Conservation (phyloP, 1,140 invertebrate genomes). For the Halotydeus destructor region DNA sequence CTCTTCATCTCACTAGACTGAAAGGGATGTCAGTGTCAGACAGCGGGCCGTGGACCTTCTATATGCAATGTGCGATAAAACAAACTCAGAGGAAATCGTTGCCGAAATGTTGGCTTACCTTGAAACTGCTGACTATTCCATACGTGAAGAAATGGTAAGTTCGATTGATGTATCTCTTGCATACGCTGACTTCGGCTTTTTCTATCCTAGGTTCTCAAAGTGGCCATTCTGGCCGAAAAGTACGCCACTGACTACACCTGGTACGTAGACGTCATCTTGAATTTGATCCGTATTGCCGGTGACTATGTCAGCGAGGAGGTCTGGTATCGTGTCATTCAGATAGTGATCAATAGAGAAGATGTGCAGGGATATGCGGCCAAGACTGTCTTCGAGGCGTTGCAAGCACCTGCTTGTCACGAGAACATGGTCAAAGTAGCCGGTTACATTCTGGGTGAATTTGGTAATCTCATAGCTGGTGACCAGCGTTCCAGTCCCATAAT, state of each 20-base stretch:
- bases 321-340: conserved; percentile 99
- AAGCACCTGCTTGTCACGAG: conserved; percentile 96
- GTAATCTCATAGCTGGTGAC: conserved; percentile 97
- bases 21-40: conserved; percentile 93
- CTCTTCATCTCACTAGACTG: conserved; percentile 40
- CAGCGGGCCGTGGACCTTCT: conserved; percentile 97
- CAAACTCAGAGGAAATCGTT: conserved; percentile 97
- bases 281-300: conserved; percentile 95
- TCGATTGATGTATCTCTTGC: background rate
- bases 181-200: background rate
- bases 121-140: conserved; percentile 98
- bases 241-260: conserved; percentile 99
- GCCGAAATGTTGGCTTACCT: conserved; percentile 98
- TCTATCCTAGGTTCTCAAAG: conserved; percentile 49
- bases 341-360: conserved; percentile 97
- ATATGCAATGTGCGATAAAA: conserved; percentile 99
- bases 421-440: conserved; percentile 99
- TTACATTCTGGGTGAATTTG: conserved; percentile 98
- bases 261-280: conserved; percentile 97
- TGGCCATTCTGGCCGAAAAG: conserved; percentile 97
- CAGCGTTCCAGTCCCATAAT: conserved; percentile 77
- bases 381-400: conserved; percentile 56
- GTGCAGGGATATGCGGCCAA: conserved; percentile 98
- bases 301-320: conserved; percentile 90
- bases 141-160: conserved; percentile 92